phyloP scores from a whole-genome alignment of 2,888 invertebrate species.

The Danaus chrysippus region DNA sequence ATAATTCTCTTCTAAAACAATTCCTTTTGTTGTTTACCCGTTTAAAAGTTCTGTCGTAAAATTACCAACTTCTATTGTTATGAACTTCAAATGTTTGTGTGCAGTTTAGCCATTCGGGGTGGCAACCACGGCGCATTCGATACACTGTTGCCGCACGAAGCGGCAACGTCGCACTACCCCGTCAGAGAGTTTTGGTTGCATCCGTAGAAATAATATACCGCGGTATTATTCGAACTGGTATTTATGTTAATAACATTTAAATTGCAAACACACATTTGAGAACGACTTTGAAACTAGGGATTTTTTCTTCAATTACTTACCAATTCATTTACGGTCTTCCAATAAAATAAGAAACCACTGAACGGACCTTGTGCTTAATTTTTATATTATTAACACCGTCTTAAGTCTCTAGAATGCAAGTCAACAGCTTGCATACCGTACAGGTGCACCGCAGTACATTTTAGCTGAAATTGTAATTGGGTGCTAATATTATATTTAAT shows the following conservation, averaged over 20 bases:
- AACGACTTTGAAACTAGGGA: background rate
- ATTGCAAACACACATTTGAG: no score
- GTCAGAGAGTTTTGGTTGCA: slow-evolving; percentile 23
- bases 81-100: slow-evolving; percentile 13
- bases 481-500: slow-evolving; percentile 56
- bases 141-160: slow-evolving; percentile 28
- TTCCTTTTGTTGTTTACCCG: slow-evolving; percentile 6
- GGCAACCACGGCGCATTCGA: slow-evolving; percentile 13
- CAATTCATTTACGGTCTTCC: slow-evolving; percentile 68
- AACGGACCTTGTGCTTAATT: slow-evolving; percentile 40
- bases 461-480: slow-evolving; percentile 59
- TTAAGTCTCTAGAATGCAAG: background rate
- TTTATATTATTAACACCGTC: slow-evolving; percentile 29
- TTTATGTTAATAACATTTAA: no score
- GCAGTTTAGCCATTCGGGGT: slow-evolving; percentile 12
- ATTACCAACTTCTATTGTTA: slow-evolving; percentile 15
- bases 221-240: no score
- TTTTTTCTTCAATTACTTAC: slow-evolving; percentile 30
- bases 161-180: slow-evolving; percentile 46
- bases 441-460: slow-evolving; percentile 50
- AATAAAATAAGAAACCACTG: slow-evolving; percentile 56
- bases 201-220: slow-evolving; percentile 22
- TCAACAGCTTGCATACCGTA: background rate
- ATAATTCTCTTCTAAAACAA: slow-evolving; percentile 8
- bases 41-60: slow-evolving; percentile 5